These are phyloP conservation scores for Sericinus montela DNA, from an alignment of 2,888 invertebrate genomes.

Conservation along the genomic window DNA sequence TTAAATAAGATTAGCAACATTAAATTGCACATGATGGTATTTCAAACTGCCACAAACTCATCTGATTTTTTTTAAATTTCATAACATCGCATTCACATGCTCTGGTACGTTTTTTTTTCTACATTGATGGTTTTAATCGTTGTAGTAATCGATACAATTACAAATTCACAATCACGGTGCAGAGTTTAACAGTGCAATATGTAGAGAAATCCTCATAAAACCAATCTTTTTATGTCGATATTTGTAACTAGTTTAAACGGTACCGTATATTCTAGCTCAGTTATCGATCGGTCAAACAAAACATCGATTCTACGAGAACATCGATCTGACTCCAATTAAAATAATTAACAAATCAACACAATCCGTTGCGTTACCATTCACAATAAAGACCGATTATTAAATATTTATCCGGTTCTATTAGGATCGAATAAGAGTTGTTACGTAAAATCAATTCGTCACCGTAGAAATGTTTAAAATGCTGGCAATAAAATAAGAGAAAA, in stretches of 20 bases:
- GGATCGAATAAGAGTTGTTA: slow-evolving; percentile 58
- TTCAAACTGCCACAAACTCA: slow-evolving; percentile 16
- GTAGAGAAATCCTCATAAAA: background rate
- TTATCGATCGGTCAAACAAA: slow-evolving; percentile 4
- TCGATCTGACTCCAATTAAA: slow-evolving; percentile 50
- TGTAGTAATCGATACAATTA: slow-evolving; percentile 31
- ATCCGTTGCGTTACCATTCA: slow-evolving; percentile 68
- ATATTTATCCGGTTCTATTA: slow-evolving; percentile 74
- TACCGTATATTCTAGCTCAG: background rate
- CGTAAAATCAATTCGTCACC: slow-evolving; percentile 65
- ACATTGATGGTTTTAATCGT: slow-evolving; percentile 24
- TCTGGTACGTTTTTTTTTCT: slow-evolving; percentile 37
- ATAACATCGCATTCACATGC: slow-evolving; percentile 39
- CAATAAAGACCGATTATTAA: slow-evolving; percentile 70
- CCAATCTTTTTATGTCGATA: slow-evolving; percentile 1
- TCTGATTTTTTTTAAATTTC: slow-evolving; percentile 36
- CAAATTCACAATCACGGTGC: slow-evolving; percentile 28
- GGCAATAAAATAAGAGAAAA: slow-evolving; percentile 43
- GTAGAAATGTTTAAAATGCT: slow-evolving; percentile 63
- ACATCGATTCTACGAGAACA: slow-evolving; percentile 13
- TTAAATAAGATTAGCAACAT: slow-evolving; percentile 55
- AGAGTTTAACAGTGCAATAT: slow-evolving; percentile 3
- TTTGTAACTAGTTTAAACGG: background rate
- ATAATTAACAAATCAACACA: slow-evolving; percentile 57
- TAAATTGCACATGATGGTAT: slow-evolving; percentile 47